Evolutionary conservation across 2,797 vertebrate species (phyloP), one percentile per base, ranked within the genome.

Genomic region (Dryobates pubescens): DNA sequence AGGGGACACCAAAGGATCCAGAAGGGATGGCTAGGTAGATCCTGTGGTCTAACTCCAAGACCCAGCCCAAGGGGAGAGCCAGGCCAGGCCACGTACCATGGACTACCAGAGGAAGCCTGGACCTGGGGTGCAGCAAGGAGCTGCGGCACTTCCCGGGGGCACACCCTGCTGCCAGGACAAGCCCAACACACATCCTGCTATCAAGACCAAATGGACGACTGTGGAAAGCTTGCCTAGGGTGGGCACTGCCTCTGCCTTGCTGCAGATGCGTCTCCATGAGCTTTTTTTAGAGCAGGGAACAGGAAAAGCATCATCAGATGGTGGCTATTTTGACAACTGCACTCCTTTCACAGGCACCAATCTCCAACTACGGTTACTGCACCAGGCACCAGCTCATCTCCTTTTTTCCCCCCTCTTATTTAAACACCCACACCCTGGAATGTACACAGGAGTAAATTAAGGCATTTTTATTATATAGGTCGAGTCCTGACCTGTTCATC

Each of bases 81-180:
- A 68, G 29, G 15, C 9, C 17, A 81, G 43, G 23, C 15, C 0
- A 0, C 0, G 1, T 27, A 38, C 58, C 0, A 0, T 5, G 17
- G 13, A 24, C 11, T 45, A 20, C 64, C 7, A 8, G 6, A 26
- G 64, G 27, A 82, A 82, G 16, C 27, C 18, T 2, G 1, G 64
- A 29, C 36, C 2, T 22, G 13, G 14, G 30, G 16, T 18, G 7
- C 17, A 59, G 27, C 15, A 19, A 18, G 13, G 29, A 82, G 27
- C 16, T 8, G 2, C 19, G 41, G 27, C 0, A 3, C 65, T 32
- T 73, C 47, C 45, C 59, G 63, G 23, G 17, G 17, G 63, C 3
- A 2, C 27, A 29, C 7, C 9, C 15, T 3, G 2, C 62, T 22
- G 8, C 45, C 32, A 58, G 16, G 23, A 47, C 30, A 62, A 32